phyloP scores from a whole-genome alignment of 2,888 invertebrate genomes.

The Xylota sylvarum region DNA sequence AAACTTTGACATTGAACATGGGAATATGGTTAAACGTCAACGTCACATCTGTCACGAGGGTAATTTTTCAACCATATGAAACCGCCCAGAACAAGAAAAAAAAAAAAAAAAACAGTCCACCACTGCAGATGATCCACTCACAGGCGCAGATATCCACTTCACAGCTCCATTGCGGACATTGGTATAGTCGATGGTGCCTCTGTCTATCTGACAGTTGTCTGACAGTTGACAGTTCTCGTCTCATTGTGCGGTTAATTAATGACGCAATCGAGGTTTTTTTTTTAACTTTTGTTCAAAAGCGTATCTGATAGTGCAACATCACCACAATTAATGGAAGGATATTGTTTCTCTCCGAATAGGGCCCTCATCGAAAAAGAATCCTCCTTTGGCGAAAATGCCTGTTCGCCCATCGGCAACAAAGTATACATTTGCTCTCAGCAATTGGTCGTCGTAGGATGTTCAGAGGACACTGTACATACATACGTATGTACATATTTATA shows the following conservation, averaged over 20 bases:
- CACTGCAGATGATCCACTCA: conserved; percentile 23
- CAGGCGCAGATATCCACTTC: conserved; percentile 46
- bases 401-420: conserved; percentile 64
- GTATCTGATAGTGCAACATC: conserved; percentile 68
- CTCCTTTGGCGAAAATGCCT: conserved; percentile 28
- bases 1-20: conserved; percentile 77
- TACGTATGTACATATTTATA: conserved; percentile 31
- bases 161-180: conserved; percentile 40
- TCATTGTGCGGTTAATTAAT: conserved; percentile 75
- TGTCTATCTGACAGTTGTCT: conserved; percentile 67
- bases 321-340: conserved; percentile 72
- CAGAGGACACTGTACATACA: conserved; percentile 46
- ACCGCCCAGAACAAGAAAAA: neutral
- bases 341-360: conserved; percentile 50
- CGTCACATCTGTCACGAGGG: conserved; percentile 72
- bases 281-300: conserved; percentile 18
- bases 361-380: conserved; percentile 4
- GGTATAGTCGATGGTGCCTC: conserved; percentile 14
- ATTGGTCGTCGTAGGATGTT: conserved; percentile 63
- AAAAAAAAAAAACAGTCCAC: too few species aligned
- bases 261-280: conserved; percentile 60
- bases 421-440: conserved; percentile 46
- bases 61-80: conserved; percentile 64
- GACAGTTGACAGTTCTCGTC: conserved; percentile 77
- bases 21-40: conserved; percentile 70